Evolutionary conservation across 2,113 vertebrate genomes (phyloP).

Genomic region (Psilopogon haemacephalus): DNA sequence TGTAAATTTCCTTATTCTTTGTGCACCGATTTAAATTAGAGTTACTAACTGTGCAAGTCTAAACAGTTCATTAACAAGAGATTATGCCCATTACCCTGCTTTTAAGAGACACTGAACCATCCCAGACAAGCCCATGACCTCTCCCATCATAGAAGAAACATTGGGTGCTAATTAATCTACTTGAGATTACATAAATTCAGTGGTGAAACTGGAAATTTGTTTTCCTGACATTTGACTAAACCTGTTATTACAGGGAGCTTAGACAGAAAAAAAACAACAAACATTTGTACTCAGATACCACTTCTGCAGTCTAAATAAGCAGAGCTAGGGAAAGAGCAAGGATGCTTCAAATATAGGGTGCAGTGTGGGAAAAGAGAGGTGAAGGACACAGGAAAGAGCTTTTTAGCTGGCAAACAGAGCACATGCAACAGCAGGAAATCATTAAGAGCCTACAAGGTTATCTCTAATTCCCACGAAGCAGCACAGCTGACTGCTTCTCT

Average conservation of each 20-base stretch:
- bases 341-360: neutral
- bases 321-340: neutral
- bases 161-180: conserved; percentile 27
- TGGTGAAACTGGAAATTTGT: neutral
- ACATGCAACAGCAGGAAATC: conserved; percentile 40
- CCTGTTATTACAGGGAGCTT: neutral
- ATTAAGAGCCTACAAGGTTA: conserved; percentile 8
- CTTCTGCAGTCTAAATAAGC: neutral
- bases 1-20: neutral
- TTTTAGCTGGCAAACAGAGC: conserved; percentile 49
- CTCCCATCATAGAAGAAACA: neutral
- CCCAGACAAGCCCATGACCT: neutral
- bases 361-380: conserved; percentile 29
- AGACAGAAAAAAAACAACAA: neutral
- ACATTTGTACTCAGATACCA: neutral
- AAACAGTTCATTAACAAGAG: conserved; percentile 4
- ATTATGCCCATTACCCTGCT: neutral
- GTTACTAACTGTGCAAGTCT: neutral
- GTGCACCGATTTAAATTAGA: neutral
- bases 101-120: conserved; percentile 4
- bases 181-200: neutral
- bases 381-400: conserved; percentile 42
- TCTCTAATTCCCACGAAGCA: conserved; percentile 1
- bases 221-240: neutral
- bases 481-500: neutral